Conservation (phyloP, 2,888 invertebrate genomes). For the Cynaeus angustus region DNA sequence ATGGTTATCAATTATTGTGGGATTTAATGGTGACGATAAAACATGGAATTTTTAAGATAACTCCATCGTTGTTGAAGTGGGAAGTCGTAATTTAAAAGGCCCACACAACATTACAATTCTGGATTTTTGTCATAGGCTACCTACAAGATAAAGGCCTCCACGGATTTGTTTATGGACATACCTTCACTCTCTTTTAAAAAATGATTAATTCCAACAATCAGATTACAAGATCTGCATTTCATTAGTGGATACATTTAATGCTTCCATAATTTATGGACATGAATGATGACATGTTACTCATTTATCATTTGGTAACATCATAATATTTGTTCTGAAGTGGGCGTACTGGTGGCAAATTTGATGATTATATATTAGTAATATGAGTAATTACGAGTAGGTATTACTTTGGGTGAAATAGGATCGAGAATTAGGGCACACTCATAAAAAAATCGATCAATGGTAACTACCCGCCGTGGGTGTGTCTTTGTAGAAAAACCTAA, state of each 20-base stretch:
- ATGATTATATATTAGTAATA: too few species aligned
- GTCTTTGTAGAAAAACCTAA: too few species aligned
- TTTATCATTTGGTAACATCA: conserved; percentile 20
- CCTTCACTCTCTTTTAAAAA: conserved; percentile 25
- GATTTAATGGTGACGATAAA: conserved; percentile 36
- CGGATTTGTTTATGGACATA: conserved; percentile 27
- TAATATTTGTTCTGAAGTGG: conserved; percentile 21
- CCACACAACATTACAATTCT: conserved; percentile 40
- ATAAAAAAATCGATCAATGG: too few species aligned
- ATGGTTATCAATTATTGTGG: conserved; percentile 29
- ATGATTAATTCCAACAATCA: conserved; percentile 31
- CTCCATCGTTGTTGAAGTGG: conserved; percentile 32
- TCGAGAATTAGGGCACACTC: too few species aligned
- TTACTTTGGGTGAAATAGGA: too few species aligned
- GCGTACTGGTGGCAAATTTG: not conserved
- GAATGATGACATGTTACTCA: conserved; percentile 27
- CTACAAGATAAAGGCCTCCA: conserved; percentile 44
- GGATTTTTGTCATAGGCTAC: conserved; percentile 38
- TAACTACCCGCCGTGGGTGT: too few species aligned
- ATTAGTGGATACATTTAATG: conserved; percentile 24
- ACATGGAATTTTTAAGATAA: conserved; percentile 32
- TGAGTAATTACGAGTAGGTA: too few species aligned
- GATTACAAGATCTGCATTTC: conserved; percentile 28
- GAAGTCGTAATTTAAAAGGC: conserved; percentile 38
- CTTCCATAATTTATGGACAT: conserved; percentile 31